Percentiles rank a stretch among this genome's conserved stretches.
phyloP scores from a whole-genome alignment of 2,113 vertebrate genomes.

The Buteo buteo region DNA sequence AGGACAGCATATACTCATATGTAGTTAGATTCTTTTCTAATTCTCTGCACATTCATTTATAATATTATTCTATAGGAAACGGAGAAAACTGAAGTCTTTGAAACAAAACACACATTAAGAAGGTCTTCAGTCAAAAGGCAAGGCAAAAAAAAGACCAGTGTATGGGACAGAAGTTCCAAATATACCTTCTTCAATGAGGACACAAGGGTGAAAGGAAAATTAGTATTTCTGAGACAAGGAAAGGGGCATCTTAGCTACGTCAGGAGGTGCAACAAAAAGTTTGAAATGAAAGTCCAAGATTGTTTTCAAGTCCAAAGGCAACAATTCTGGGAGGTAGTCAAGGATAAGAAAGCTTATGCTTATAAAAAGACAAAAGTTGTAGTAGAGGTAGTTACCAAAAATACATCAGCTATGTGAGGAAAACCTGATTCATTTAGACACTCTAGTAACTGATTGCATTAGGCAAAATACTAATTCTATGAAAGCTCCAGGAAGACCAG shows the following conservation, averaged over 20 bases:
- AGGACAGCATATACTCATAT: neutral
- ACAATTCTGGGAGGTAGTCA: neutral
- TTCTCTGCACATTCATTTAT: neutral
- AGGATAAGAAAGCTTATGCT: neutral
- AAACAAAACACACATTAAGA: neutral
- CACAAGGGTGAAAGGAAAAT: neutral
- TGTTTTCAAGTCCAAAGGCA: neutral
- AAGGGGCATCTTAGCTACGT: neutral
- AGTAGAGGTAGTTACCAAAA: neutral
- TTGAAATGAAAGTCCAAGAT: neutral
- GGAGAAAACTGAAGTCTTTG: neutral
- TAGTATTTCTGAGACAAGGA: neutral
- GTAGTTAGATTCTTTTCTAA: neutral
- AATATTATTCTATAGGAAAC: neutral
- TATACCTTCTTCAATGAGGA: neutral
- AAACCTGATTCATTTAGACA: neutral
- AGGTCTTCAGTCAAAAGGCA: neutral
- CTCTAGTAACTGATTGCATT: neutral
- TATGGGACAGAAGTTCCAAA: neutral
- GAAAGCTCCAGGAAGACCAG: neutral
- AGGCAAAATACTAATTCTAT: neutral
- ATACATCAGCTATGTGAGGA: neutral
- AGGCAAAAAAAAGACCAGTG: neutral
- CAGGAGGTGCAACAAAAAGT: neutral
- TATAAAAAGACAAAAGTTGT: neutral